Evolutionary conservation across 2,797 vertebrate genomes (phyloP).

Genomic region (Platyrinchus mystaceus): DNA sequence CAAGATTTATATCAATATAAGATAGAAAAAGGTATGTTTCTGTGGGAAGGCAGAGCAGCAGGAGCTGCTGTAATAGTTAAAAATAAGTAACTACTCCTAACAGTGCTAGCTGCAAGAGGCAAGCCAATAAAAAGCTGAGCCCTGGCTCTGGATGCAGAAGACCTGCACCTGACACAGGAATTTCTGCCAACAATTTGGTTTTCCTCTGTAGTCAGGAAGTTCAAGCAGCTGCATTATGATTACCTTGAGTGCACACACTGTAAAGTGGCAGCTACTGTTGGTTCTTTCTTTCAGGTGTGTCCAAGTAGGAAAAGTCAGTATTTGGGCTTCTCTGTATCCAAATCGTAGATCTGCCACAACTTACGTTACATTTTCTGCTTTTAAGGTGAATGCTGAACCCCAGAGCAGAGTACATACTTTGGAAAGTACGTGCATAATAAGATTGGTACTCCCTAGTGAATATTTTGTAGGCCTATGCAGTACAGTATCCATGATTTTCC

Average conservation of each 20-base stretch:
- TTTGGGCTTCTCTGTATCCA: background rate
- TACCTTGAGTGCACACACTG: background rate
- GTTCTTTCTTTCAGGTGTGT: background rate
- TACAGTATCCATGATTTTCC: background rate
- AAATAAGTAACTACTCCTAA: background rate
- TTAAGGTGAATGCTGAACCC: background rate
- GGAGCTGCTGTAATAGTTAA: background rate
- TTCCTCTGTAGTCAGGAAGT: background rate
- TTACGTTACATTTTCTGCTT: background rate
- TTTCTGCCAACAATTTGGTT: slow-evolving; percentile 26
- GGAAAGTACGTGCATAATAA: background rate
- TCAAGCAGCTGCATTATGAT: background rate
- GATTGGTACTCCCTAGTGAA: background rate
- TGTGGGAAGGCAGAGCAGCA: background rate
- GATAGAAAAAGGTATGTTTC: background rate
- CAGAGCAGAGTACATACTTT: background rate
- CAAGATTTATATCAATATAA: background rate
- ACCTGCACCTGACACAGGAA: slow-evolving; percentile 12
- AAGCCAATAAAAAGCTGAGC: background rate
- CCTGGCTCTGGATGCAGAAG: background rate
- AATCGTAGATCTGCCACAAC: background rate
- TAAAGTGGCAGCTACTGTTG: background rate
- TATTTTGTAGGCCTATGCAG: background rate
- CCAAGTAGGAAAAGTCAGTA: background rate
- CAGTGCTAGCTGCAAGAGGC: background rate